phyloP scores from a whole-genome alignment of 1,140 invertebrate species.

The Drosophila novamexicana region DNA sequence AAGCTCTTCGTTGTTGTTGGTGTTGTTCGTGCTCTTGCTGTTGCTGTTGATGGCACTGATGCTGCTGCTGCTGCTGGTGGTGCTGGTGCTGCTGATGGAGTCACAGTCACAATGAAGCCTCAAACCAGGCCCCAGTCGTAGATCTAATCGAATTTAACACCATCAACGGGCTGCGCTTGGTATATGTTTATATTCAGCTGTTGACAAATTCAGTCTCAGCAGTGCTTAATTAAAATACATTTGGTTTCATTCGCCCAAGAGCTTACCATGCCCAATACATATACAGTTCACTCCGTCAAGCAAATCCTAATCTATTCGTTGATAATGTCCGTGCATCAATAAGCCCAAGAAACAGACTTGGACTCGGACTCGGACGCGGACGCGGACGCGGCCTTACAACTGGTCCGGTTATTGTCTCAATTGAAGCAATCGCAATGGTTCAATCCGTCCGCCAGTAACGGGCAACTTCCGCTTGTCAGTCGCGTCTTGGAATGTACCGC shows the following conservation, averaged over 20 bases:
- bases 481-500: conserved; percentile 35
- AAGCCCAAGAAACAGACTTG: conserved; percentile 22
- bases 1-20: conserved; percentile 8
- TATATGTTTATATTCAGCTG: conserved; percentile 30
- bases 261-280: not conserved
- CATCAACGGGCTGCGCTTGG: conserved; percentile 52
- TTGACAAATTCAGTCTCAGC: conserved; percentile 63
- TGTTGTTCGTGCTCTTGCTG: conserved; percentile 6
- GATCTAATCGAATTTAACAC: conserved; percentile 75
- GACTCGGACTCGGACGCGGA: conserved; percentile 35
- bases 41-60: conserved; percentile 10
- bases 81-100: conserved; percentile 5
- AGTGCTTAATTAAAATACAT: conserved; percentile 46
- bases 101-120: conserved; percentile 39
- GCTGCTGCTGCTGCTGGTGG: not conserved
- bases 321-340: conserved; percentile 9
- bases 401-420: conserved; percentile 68
- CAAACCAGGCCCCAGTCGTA: conserved; percentile 50
- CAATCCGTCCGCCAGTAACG: conserved; percentile 13
- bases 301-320: conserved; percentile 12
- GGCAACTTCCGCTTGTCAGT: conserved; percentile 69
- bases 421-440: conserved; percentile 48
- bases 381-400: conserved; percentile 31
- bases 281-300: not conserved
- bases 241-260: conserved; percentile 1